Evolutionary conservation across 1,140 invertebrate species (phyloP), one percentile per base, ranked within the genome.

Genomic region (Wiebesia pumilae): DNA sequence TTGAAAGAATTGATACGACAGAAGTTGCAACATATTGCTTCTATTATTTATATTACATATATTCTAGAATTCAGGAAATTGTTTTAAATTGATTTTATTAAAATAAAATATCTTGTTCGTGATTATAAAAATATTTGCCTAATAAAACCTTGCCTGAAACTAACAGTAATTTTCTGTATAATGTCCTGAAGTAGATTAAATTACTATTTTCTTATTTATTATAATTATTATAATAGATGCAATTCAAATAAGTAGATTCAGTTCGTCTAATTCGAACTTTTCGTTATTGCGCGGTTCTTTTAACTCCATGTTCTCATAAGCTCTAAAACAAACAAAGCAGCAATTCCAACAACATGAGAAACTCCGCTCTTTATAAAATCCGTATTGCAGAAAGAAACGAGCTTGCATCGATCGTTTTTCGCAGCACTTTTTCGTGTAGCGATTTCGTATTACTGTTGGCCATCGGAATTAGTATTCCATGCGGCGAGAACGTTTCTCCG

Each of bases 391-490:
- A 33, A 10, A 54, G 51, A 43, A 65, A 85, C 24, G 75, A 47
- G 27, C 14, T 30, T 51, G 47, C n/a, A 87, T 89, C 86, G 88
- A 89, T 86, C 87, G 83, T 81, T 85, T 75, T 84, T 67, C 75
- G 35, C 40, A 40, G 69, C 69, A 54, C 51, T 86, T 86, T 75
- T 86, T 86, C 54, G 65, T 75, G 84, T 67, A 58, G 77, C 85
- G 81, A 86, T 83, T 82, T 78, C 58, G 73, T 83, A 86, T 86
- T 86, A 81, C 84, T 54, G 51, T 85, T 58, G 84, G 54, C 30
- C 35, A 27, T 78, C 83, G 73, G 83, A 82, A 90, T 91, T 91
- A 90, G 90, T 90, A 91, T 91, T 91, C 90, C 87, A 81, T 54
- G 87, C 90, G 80, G 79, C 86, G 84, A 78, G 87, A 88, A 87